These are phyloP conservation scores for Drosophila parthenogenetica DNA, from an alignment of 2,888 invertebrate species.

Conservation along the genomic window DNA sequence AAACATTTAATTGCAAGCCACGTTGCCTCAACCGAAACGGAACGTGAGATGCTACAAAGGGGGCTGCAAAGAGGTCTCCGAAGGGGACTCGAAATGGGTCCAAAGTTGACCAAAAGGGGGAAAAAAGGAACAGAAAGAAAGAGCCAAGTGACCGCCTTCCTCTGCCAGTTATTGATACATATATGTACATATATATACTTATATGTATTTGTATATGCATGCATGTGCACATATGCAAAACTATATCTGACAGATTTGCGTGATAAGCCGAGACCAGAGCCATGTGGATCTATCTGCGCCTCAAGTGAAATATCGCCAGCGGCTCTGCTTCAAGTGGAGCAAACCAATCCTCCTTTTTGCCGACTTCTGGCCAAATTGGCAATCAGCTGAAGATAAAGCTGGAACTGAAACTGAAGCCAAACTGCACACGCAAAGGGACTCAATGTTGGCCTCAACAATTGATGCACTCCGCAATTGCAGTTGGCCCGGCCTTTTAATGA, in stretches of 20 bases:
- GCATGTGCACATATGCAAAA: conserved; percentile 71
- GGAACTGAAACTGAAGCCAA: conserved; percentile 4
- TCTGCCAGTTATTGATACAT: conserved; percentile 53
- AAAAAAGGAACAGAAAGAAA: background rate
- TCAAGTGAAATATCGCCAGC: conserved; percentile 73
- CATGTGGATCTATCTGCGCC: conserved; percentile 66
- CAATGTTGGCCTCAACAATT: conserved; percentile 50
- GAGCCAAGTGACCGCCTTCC: conserved; percentile 50
- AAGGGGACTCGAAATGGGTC: background rate
- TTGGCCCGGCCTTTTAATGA: conserved; percentile 63
- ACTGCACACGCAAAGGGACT: conserved; percentile 62
- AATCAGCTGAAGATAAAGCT: conserved; percentile 26
- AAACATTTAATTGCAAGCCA: conserved; percentile 74
- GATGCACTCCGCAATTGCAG: conserved; percentile 51
- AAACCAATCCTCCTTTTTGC: conserved; percentile 28
- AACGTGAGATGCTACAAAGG: conserved; percentile 47
- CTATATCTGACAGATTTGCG: conserved; percentile 79
- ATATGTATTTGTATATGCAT: conserved; percentile 30
- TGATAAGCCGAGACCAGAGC: conserved; percentile 60
- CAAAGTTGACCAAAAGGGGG: background rate
- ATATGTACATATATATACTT: background rate
- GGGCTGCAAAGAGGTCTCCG: background rate
- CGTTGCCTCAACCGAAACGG: conserved; percentile 65
- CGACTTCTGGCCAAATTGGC: conserved; percentile 65
- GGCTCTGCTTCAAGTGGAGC: conserved; percentile 51